Percentiles rank a stretch among this genome's conserved stretches.
Conservation (phyloP, 2,797 vertebrate genomes). For the Pseudopleuronectes americanus region DNA sequence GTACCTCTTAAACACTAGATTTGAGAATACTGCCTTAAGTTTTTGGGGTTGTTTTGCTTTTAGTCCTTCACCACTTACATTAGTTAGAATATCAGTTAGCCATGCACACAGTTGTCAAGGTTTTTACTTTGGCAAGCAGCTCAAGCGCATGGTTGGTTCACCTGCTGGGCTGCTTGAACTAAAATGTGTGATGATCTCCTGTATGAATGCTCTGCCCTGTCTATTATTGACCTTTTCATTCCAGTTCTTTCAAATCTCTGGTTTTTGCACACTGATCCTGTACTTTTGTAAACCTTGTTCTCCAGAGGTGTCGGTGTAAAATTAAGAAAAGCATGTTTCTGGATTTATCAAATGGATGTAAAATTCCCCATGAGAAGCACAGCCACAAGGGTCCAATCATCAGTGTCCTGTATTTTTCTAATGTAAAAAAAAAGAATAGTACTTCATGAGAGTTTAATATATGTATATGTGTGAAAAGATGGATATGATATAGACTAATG, state of each 20-base stretch:
- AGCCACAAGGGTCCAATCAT: conserved; percentile 81
- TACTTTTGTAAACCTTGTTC: conserved; percentile 75
- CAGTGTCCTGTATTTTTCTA: conserved; percentile 87
- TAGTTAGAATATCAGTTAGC: conserved; percentile 37
- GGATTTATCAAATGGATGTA: conserved; percentile 79
- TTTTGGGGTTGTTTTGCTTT: conserved; percentile 41
- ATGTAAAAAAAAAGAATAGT: conserved; percentile 67
- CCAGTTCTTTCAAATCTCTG: conserved; percentile 46
- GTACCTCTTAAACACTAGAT: conserved; percentile 47
- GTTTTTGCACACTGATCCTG: conserved; percentile 71
- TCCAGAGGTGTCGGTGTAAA: conserved; percentile 74
- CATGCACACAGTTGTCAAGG: conserved; percentile 33
- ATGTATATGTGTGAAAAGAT: conserved; percentile 79
- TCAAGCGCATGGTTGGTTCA: conserved; percentile 36
- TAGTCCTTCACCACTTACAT: conserved; percentile 34
- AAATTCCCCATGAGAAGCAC: conserved; percentile 80
- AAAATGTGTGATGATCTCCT: conserved; percentile 49
- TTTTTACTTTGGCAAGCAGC: conserved; percentile 25
- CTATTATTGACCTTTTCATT: conserved; percentile 55
- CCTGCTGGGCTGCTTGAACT: conserved; percentile 43
- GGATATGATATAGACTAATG: conserved; percentile 60
- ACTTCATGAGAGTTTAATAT: conserved; percentile 78
- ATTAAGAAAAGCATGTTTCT: conserved; percentile 83
- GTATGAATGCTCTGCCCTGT: conserved; percentile 60
- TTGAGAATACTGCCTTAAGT: conserved; percentile 67